Percentiles rank a stretch among this genome's conserved stretches.
Evolutionary conservation across 2,797 vertebrate genomes (phyloP).

Genomic region (Antennarius maculatus): DNA sequence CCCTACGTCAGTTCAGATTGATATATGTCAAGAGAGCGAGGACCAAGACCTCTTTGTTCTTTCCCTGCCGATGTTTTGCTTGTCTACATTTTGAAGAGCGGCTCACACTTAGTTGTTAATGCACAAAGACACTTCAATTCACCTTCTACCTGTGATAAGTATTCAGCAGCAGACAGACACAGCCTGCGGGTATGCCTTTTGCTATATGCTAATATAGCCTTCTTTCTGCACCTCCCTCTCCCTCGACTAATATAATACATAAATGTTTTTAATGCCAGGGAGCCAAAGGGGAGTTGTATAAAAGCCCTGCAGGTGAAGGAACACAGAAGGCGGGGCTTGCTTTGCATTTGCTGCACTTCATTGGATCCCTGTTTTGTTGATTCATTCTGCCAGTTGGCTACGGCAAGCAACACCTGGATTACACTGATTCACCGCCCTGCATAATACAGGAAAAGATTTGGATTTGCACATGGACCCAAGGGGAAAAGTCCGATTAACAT

Average conservation of each 20-base stretch:
- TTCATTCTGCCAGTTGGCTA: slow-evolving; percentile 57
- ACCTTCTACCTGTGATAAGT: slow-evolving; percentile 77
- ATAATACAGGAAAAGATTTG: slow-evolving; percentile 67
- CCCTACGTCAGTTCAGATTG: slow-evolving; percentile 24
- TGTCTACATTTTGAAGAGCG: slow-evolving; percentile 55
- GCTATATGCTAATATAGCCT: slow-evolving; percentile 78
- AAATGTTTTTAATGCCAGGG: slow-evolving; percentile 74
- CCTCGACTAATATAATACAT: slow-evolving; percentile 73
- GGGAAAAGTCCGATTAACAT: slow-evolving; percentile 75
- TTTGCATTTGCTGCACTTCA: slow-evolving; percentile 30
- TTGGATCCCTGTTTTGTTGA: slow-evolving; percentile 46
- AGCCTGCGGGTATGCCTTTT: slow-evolving; percentile 73
- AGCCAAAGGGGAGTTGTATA: slow-evolving; percentile 42
- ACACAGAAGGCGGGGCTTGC: slow-evolving; percentile 47
- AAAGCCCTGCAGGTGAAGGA: slow-evolving; percentile 53
- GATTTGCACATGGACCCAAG: slow-evolving; percentile 63
- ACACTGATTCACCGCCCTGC: slow-evolving; percentile 62
- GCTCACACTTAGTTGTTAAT: slow-evolving; percentile 62
- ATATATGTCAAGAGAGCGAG: slow-evolving; percentile 41
- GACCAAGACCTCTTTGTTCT: slow-evolving; percentile 35
- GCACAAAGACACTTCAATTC: slow-evolving; percentile 61
- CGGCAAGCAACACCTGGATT: slow-evolving; percentile 69
- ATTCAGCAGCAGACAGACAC: slow-evolving; percentile 76
- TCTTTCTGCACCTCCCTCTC: slow-evolving; percentile 56
- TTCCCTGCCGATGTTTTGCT: slow-evolving; percentile 15